Base-by-base conservation (phyloP, 2,113 vertebrate species). In the Lethenteron reissneri region DNA sequence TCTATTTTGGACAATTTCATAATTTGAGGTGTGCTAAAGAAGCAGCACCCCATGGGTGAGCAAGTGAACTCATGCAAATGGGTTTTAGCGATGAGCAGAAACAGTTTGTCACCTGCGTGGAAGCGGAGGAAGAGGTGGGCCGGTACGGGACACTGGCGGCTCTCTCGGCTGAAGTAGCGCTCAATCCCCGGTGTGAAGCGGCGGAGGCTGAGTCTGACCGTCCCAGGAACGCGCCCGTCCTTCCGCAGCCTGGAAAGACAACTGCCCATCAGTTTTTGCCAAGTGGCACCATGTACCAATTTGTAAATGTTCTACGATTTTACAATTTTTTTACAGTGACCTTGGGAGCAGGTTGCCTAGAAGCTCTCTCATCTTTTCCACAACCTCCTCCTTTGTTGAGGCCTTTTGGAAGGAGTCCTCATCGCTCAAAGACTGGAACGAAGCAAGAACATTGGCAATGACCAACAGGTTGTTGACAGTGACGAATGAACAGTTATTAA, bases 201-300 rank as follows among this genome's bases (percentile, higher is more conserved):
- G 64, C 64, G 64, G 64, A 68, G n/a, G n/a, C n/a, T 68, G 64
- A 68, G n/a, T 11, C 64, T n/a, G n/a, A 68, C 64, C 21, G 64
- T 68, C 64, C 64, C 64, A 9, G 64, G 64, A 17, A 68, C n/a
- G n/a, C 64, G 64, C 64, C 64, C 64, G 3, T 68, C 64, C 64
- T 68, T 68, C n/a, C 21, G 64, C 3, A 68, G 8, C 11, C 64
- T 68, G 64, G 21, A 68, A 68, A 17, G 17, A 64, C 60, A 64
- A 64, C 60, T 64, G 4, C 60, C 14, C 60, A 64, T 15, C 60
- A 64, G 17, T 68, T 11, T 41, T 41, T 41, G 41, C 41, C 41
- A 41, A 68, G 25, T 68, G 14, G 60, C 60, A 64, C 64, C n/a
- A 68, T 68, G 9, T 10, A 68, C 25, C 8, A 68, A 68, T 68